phyloP scores from a whole-genome alignment of 2,888 invertebrate species.

The Cheilosia urbana region DNA sequence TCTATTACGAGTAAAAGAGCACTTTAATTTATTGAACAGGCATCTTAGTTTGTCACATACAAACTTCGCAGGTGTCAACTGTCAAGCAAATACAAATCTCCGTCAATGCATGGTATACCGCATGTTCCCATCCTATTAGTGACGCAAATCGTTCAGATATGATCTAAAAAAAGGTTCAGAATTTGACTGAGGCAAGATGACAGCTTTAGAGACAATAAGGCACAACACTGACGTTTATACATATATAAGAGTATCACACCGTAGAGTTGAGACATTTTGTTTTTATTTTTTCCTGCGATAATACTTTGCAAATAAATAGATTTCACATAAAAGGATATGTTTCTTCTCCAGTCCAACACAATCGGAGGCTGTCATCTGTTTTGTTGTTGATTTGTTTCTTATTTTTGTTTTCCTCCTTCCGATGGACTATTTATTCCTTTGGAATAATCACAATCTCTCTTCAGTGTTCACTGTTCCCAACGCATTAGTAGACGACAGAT shows the following conservation, averaged over 20 bases:
- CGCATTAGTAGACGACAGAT: conserved; percentile 41
- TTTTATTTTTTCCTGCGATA: too few relatives aligned
- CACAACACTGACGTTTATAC: not conserved
- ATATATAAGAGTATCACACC: not conserved
- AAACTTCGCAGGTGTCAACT: too few relatives aligned
- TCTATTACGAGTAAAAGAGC: too few relatives aligned
- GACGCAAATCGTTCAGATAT: not conserved
- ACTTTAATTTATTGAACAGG: too few relatives aligned
- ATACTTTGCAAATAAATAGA: too few relatives aligned
- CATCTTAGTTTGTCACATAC: too few relatives aligned
- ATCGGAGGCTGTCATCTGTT: conserved; percentile 49
- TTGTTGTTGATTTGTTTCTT: conserved; percentile 35
- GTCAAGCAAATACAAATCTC: too few relatives aligned
- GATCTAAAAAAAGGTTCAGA: not conserved
- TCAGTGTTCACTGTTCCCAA: conserved; percentile 4
- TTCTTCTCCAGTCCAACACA: conserved; percentile 13
- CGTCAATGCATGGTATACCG: too few relatives aligned
- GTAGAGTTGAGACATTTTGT: too few relatives aligned
- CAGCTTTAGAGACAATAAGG: not conserved
- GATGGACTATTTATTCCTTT: conserved; percentile 31
- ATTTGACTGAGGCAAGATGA: conserved; percentile 1
- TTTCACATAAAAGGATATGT: too few relatives aligned
- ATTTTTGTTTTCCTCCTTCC: conserved; percentile 11
- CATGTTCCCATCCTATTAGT: not conserved
- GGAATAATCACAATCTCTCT: not conserved